Conservation (phyloP, 1,140 invertebrate species). For the Protaetia brevitarsis region DNA sequence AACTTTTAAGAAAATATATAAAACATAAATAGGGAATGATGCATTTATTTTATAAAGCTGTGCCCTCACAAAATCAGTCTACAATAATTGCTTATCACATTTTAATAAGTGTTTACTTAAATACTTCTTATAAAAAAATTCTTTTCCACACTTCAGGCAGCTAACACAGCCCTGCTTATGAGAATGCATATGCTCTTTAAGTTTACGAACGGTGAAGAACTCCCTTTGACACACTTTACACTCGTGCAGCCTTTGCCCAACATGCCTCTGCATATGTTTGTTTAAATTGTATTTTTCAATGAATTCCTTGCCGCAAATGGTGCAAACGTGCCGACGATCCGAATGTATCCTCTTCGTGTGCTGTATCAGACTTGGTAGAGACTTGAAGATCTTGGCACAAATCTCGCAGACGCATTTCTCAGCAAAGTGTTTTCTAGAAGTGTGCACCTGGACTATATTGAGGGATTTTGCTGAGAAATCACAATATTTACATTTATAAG, state of each 20-base stretch:
- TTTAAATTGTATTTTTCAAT: slow-evolving; percentile 37
- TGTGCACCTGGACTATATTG: slow-evolving; percentile 29
- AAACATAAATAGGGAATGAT: too few relatives aligned
- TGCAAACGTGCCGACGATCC: slow-evolving; percentile 33
- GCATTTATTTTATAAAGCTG: too few relatives aligned
- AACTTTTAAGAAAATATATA: too few relatives aligned
- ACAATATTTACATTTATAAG: slow-evolving; percentile 29
- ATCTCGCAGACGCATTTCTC: slow-evolving; percentile 28
- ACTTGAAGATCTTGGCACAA: slow-evolving; percentile 30
- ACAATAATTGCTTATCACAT: slow-evolving; percentile 21
- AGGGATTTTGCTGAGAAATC: slow-evolving; percentile 28
- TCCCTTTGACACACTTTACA: slow-evolving; percentile 30
- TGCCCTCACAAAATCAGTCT: background rate
- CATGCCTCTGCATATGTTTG: slow-evolving; percentile 35
- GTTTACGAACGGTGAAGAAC: slow-evolving; percentile 27
- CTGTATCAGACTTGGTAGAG: slow-evolving; percentile 27
- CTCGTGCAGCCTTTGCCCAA: slow-evolving; percentile 25
- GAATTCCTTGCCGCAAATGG: slow-evolving; percentile 39
- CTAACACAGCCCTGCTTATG: slow-evolving; percentile 28
- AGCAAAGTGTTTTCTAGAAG: slow-evolving; percentile 26
- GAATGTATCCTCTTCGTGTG: slow-evolving; percentile 29
- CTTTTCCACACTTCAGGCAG: slow-evolving; percentile 28
- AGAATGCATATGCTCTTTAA: slow-evolving; percentile 31
- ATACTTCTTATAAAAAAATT: slow-evolving; percentile 31
- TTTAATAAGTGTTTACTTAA: slow-evolving; percentile 27